A percentile compares a stretch with the other conserved stretches of the same genome.
Evolutionary conservation across 2,888 invertebrate species (phyloP).

Genomic region (Colostygia pectinataria): DNA sequence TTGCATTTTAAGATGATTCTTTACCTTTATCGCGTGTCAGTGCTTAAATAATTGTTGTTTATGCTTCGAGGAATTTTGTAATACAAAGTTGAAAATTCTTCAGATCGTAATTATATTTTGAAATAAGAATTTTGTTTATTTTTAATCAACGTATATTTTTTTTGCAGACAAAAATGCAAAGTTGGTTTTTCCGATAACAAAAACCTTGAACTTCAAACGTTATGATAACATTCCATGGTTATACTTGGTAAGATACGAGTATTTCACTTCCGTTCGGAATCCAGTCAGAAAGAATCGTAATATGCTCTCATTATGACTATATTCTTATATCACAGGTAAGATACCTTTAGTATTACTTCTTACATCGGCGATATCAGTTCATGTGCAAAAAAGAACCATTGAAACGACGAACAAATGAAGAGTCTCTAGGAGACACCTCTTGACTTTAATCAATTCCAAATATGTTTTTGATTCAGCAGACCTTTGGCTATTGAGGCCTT

Average conservation of each 20-base stretch:
- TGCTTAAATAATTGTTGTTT: slow-evolving; percentile 52
- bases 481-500: slow-evolving; percentile 21
- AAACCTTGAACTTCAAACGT: too few relatives aligned
- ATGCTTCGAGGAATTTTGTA: slow-evolving; percentile 43
- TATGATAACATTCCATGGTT: too few relatives aligned
- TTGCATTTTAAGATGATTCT: slow-evolving; percentile 56
- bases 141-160: slow-evolving; percentile 5
- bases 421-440: neutral
- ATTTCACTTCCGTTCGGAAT: too few relatives aligned
- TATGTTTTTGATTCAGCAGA: slow-evolving; percentile 13
- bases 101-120: slow-evolving; percentile 15
- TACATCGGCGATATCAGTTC: too few relatives aligned
- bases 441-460: slow-evolving; percentile 10
- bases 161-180: neutral
- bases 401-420: too few relatives aligned
- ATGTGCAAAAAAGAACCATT: too few relatives aligned
- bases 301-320: too few relatives aligned
- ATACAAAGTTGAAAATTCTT: slow-evolving; percentile 36
- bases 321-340: too few relatives aligned
- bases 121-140: slow-evolving; percentile 5
- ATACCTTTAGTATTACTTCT: too few relatives aligned
- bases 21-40: slow-evolving; percentile 54
- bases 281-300: too few relatives aligned
- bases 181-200: too few relatives aligned
- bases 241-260: too few relatives aligned